phyloP scores from a whole-genome alignment of 2,888 invertebrate genomes.

The Clitarchus hookeri region DNA sequence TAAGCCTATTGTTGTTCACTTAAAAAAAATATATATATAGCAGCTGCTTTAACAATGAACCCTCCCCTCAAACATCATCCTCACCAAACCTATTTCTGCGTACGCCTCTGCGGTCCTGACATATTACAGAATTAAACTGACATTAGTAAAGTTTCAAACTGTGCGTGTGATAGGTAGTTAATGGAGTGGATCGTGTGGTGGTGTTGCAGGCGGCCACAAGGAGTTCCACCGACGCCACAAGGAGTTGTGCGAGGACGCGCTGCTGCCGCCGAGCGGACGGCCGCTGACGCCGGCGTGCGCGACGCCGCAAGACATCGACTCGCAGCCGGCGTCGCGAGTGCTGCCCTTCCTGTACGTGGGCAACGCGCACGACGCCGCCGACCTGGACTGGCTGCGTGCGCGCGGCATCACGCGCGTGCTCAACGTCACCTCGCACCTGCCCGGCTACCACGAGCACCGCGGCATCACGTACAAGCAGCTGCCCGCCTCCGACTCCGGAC shows the following conservation, averaged over 20 bases:
- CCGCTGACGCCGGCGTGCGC: slow-evolving; percentile 47
- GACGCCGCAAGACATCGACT: slow-evolving; percentile 64
- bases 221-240: slow-evolving; percentile 72
- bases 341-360: slow-evolving; percentile 81
- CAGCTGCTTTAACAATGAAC: too few species aligned
- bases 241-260: slow-evolving; percentile 72
- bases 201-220: slow-evolving; percentile 67
- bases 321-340: slow-evolving; percentile 76
- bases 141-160: too few species aligned
- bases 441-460: slow-evolving; percentile 69
- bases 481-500: slow-evolving; percentile 80
- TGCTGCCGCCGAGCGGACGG: slow-evolving; percentile 57
- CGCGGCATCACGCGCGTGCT: slow-evolving; percentile 76
- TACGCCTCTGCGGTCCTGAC: too few species aligned
- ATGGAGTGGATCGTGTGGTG: neutral
- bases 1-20: too few species aligned
- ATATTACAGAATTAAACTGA: too few species aligned
- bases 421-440: slow-evolving; percentile 78
- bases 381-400: slow-evolving; percentile 66
- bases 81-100: too few species aligned
- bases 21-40: too few species aligned
- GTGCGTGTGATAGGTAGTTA: neutral
- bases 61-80: too few species aligned
- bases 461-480: slow-evolving; percentile 75
- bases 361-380: slow-evolving; percentile 79